Evolutionary conservation across 1,140 invertebrate species (phyloP).

Genomic region (Cotesia chilonis): DNA sequence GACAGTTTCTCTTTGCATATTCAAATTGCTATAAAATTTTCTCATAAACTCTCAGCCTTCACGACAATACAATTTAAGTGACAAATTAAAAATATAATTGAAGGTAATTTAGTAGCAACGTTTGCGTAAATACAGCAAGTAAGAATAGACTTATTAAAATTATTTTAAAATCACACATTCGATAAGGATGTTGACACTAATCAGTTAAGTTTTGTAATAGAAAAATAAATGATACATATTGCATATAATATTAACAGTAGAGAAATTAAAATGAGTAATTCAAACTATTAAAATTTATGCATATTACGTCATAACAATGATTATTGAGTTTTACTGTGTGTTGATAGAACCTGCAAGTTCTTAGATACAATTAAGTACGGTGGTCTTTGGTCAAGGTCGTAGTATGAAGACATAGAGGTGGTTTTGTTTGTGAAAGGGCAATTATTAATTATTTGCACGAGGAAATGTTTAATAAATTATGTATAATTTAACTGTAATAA

Average conservation of each 20-base stretch:
- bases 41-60: too few species aligned
- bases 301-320: constrained; percentile 15
- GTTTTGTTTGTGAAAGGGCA: constrained; percentile 16
- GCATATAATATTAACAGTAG: not conserved
- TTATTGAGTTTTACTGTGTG: not conserved
- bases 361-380: not conserved
- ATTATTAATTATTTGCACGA: not conserved
- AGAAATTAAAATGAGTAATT: not conserved
- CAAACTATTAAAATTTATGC: not conserved
- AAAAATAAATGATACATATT: not conserved
- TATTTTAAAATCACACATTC: too few species aligned
- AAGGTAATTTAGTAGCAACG: too few species aligned
- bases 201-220: not conserved
- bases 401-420: not conserved
- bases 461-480: not conserved
- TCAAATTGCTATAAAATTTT: too few species aligned
- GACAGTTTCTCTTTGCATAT: not conserved
- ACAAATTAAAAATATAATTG: too few species aligned
- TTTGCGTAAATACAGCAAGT: too few species aligned
- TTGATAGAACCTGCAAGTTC: not conserved
- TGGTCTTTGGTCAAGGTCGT: constrained; percentile 7
- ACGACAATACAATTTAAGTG: too few species aligned
- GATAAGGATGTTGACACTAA: not conserved
- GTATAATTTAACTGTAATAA: not conserved
- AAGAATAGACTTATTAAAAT: too few species aligned